phyloP scores from a whole-genome alignment of 2,113 vertebrate species.

The Neotoma lepida region DNA sequence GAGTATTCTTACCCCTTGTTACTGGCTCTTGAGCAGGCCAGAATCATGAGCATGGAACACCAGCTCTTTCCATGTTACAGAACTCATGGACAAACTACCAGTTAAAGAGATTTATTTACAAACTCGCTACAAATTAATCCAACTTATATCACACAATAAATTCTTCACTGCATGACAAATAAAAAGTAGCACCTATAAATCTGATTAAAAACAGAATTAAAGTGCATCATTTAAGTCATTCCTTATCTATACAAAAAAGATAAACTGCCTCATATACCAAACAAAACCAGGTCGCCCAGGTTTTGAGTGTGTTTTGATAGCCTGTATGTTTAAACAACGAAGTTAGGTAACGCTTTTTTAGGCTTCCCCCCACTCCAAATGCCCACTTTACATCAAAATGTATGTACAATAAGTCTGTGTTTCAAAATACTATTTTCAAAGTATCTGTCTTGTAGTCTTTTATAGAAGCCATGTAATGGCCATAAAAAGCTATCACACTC shows the following conservation, averaged over 20 bases:
- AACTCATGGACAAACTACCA: not conserved
- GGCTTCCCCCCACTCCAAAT: not conserved
- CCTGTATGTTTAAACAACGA: not conserved
- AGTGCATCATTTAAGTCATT: slow-evolving; percentile 24
- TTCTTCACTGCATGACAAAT: slow-evolving; percentile 34
- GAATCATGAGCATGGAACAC: not conserved
- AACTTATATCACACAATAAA: slow-evolving; percentile 36
- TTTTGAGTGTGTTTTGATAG: not conserved
- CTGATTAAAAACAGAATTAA: slow-evolving; percentile 31
- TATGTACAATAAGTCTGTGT: not conserved
- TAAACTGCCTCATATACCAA: not conserved
- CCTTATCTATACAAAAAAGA: not conserved
- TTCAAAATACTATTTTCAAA: slow-evolving; percentile 54
- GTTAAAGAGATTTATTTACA: slow-evolving; percentile 16
- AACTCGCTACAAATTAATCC: slow-evolving; percentile 18
- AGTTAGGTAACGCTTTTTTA: not conserved
- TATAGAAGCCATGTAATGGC: not conserved
- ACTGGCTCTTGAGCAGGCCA: not conserved
- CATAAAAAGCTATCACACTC: not conserved
- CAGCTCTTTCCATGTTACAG: not conserved
- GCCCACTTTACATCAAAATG: slow-evolving; percentile 16
- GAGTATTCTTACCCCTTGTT: not conserved
- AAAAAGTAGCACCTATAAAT: slow-evolving; percentile 40
- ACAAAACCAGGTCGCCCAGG: not conserved
- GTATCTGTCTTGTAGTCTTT: slow-evolving; percentile 3